phyloP scores from a whole-genome alignment of 2,113 vertebrate species.

The Burhinus bistriatus region DNA sequence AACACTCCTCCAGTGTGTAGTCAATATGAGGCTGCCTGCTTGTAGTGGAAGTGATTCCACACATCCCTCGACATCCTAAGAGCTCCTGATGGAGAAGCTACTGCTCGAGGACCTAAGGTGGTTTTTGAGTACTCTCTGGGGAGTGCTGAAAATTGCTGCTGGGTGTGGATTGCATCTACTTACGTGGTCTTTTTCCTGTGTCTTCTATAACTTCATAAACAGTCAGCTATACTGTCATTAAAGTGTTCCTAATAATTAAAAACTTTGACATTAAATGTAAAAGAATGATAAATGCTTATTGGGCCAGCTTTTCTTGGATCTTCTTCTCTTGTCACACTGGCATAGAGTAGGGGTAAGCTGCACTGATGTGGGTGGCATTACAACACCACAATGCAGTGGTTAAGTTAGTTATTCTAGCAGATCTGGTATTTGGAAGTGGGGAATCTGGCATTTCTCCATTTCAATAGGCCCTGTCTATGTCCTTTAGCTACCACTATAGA shows the following conservation, averaged over 20 bases:
- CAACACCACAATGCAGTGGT: not conserved
- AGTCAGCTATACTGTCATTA: not conserved
- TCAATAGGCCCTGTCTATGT: not conserved
- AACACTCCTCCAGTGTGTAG: rapidly evolving
- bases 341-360: not conserved
- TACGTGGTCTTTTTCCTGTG: not conserved
- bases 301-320: not conserved
- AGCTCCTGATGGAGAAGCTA: not conserved
- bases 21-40: not conserved
- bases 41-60: not conserved
- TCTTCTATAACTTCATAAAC: not conserved
- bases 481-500: not conserved
- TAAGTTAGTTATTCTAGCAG: not conserved
- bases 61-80: not conserved
- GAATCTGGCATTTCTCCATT: not conserved
- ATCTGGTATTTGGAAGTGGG: not conserved
- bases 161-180: not conserved
- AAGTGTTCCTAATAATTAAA: not conserved
- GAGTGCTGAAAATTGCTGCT: not conserved
- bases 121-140: not conserved
- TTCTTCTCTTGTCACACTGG: not conserved
- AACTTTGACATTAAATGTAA: not conserved
- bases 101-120: not conserved
- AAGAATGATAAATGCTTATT: not conserved
- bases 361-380: not conserved